A percentile compares a stretch with the other conserved stretches of the same genome.
phyloP scores from a whole-genome alignment of 2,113 vertebrate genomes.

The Eulacestoma nigropectus region DNA sequence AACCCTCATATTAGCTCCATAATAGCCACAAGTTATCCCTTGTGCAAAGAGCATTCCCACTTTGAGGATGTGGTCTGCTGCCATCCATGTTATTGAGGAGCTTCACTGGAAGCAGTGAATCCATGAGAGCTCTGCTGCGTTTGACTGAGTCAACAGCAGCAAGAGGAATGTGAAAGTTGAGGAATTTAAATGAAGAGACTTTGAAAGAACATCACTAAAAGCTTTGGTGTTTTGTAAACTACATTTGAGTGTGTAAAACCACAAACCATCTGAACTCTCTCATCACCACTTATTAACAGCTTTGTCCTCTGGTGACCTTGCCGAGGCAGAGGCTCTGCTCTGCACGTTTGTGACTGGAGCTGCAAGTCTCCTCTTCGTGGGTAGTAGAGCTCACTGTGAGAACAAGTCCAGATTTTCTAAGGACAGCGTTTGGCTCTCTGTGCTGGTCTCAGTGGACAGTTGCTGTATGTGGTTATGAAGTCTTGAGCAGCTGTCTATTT shows the following conservation, averaged over 20 bases:
- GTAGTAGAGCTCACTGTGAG: not conserved
- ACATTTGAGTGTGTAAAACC: not conserved
- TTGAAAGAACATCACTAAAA: not conserved
- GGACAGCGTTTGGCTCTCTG: not conserved
- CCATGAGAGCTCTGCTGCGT: not conserved
- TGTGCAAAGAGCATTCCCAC: not conserved
- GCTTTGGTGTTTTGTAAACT: slow-evolving; percentile 3
- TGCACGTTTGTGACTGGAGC: not conserved
- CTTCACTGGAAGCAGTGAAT: not conserved
- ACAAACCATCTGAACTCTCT: not conserved
- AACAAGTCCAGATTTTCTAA: not conserved
- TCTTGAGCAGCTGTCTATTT: not conserved
- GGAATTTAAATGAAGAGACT: not conserved
- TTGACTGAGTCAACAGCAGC: not conserved
- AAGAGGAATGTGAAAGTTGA: not conserved
- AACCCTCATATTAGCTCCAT: not conserved
- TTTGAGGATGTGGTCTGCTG: not conserved
- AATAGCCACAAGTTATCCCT: not conserved
- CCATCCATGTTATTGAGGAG: not conserved
- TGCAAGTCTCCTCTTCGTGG: not conserved
- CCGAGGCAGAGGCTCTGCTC: not conserved
- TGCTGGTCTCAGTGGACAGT: not conserved
- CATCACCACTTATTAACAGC: not conserved
- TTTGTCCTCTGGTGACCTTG: slow-evolving; percentile 18
- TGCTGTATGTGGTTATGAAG: not conserved